Percentiles rank a stretch among this genome's conserved stretches.
These are phyloP conservation scores for Noctua janthina DNA, from an alignment of 2,888 invertebrate species.

Conservation along the genomic window DNA sequence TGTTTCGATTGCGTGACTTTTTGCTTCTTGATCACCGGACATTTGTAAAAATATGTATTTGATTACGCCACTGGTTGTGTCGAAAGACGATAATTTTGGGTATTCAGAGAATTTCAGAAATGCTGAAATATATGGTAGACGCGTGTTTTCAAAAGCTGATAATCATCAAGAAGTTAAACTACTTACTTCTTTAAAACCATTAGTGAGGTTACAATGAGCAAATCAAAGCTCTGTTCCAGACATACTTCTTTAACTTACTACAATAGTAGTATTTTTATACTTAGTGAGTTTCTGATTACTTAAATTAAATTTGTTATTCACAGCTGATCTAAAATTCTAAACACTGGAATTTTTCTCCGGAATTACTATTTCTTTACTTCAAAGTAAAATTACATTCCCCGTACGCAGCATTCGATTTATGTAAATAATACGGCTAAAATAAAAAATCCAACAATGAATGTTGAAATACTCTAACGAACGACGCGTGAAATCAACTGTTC, in stretches of 20 bases:
- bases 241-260: background rate
- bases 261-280: background rate
- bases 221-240: background rate
- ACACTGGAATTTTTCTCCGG: no score
- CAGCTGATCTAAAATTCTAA: no score
- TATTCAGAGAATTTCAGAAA: background rate
- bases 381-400: no score
- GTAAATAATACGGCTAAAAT: no score
- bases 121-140: background rate
- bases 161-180: background rate
- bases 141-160: background rate
- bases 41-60: slow-evolving; percentile 35
- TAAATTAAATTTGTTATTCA: background rate
- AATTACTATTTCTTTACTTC: no score
- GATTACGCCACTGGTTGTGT: slow-evolving; percentile 14
- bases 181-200: background rate
- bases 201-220: background rate
- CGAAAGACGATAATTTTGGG: slow-evolving; percentile 8
- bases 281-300: background rate
- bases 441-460: no score
- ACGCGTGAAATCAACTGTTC: no score
- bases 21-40: slow-evolving; percentile 38
- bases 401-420: no score
- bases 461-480: no score
- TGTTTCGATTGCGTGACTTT: slow-evolving; percentile 63